phyloP scores from a whole-genome alignment of 1,140 invertebrate genomes.

The Heliconius melpomene region DNA sequence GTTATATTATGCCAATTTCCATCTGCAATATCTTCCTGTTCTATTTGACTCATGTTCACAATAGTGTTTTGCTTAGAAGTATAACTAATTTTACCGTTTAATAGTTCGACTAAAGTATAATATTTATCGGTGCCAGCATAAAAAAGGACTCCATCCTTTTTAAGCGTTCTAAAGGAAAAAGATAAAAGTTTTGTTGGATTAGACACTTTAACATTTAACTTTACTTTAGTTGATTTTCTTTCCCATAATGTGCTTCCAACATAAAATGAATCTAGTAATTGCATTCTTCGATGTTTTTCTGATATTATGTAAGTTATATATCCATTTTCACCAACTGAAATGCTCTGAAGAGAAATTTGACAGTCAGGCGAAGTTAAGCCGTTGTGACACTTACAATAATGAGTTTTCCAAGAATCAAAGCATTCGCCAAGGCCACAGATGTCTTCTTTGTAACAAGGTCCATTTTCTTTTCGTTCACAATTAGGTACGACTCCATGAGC shows the following conservation, averaged over 20 bases:
- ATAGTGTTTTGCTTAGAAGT: constrained; percentile 87
- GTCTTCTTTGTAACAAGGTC: constrained; percentile 82
- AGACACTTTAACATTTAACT: constrained; percentile 67
- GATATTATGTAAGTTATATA: constrained; percentile 91
- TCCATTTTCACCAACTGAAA: constrained; percentile 88
- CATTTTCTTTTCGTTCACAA: constrained; percentile 86
- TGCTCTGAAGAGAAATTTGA: constrained; percentile 87
- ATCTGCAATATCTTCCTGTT: constrained; percentile 84
- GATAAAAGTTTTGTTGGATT: constrained; percentile 86
- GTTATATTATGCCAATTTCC: constrained; percentile 94
- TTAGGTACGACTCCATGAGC: constrained; percentile 87
- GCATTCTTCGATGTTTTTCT: constrained; percentile 92
- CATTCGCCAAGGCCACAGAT: constrained; percentile 88
- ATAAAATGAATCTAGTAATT: constrained; percentile 89
- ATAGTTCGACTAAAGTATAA: constrained; percentile 90
- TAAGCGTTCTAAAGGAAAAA: constrained; percentile 91
- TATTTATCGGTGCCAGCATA: constrained; percentile 93
- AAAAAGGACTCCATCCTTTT: constrained; percentile 88
- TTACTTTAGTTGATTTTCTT: constrained; percentile 70
- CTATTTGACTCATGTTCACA: constrained; percentile 90
- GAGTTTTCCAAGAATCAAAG: constrained; percentile 90
- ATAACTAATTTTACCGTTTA: constrained; percentile 87
- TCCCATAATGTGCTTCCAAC: constrained; percentile 87
- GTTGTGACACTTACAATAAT: constrained; percentile 86
- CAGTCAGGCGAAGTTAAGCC: constrained; percentile 90